A percentile compares a stretch with the other conserved stretches of the same genome.
Evolutionary conservation across 2,113 vertebrate genomes (phyloP).

Genomic region (Rhodinocichla rosea): DNA sequence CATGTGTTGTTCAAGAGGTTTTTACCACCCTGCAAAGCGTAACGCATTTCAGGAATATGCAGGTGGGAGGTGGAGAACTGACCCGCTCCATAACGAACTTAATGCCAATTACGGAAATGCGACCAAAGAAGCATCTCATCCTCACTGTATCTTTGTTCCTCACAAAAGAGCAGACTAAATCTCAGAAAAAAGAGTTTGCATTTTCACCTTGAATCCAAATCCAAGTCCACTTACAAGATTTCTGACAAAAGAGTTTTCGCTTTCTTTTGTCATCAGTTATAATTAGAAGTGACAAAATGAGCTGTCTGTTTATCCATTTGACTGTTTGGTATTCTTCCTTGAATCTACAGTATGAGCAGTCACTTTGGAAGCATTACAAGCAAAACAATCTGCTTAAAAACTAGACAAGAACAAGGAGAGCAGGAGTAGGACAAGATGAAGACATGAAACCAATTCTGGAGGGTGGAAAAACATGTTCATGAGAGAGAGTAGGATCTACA

Average conservation of each 20-base stretch:
- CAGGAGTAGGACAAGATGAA: background rate
- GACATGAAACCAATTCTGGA: background rate
- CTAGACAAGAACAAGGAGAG: conserved; percentile 9
- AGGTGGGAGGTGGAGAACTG: background rate
- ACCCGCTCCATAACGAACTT: background rate
- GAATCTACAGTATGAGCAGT: background rate
- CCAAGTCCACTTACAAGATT: background rate
- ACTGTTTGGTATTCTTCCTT: background rate
- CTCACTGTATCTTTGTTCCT: background rate
- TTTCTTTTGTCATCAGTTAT: conserved; percentile 21
- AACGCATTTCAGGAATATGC: background rate
- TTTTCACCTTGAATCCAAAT: background rate
- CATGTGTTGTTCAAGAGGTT: background rate
- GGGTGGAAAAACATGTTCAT: background rate
- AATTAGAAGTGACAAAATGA: conserved; percentile 14
- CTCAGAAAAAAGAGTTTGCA: background rate
- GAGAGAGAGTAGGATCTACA: background rate
- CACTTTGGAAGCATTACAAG: conserved; percentile 44
- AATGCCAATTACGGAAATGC: background rate
- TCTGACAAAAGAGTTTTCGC: background rate
- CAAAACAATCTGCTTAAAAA: conserved; percentile 55
- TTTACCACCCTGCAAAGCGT: background rate
- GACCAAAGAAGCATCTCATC: background rate
- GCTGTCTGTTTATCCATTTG: conserved; percentile 2
- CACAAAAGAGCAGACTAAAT: background rate